A percentile compares a stretch with the other conserved stretches of the same genome.
These are phyloP conservation scores for Macaca fascicularis DNA, from an alignment of 2,113 vertebrate species.

Conservation along the genomic window DNA sequence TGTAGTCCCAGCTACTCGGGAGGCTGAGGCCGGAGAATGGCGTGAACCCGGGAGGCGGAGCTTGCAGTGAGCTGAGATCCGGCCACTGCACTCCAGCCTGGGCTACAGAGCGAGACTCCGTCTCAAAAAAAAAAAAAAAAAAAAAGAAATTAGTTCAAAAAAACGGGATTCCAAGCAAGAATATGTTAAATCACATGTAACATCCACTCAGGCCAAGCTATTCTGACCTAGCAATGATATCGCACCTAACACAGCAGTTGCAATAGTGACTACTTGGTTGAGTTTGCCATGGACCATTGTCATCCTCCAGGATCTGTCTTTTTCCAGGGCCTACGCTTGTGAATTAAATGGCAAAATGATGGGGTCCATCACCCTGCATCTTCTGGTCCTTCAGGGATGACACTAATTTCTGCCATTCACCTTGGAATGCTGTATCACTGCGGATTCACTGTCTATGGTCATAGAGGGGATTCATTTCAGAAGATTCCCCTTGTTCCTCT, in stretches of 20 bases:
- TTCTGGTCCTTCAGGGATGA: neutral
- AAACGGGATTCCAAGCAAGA: neutral
- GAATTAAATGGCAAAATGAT: neutral
- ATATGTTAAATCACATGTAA: too few relatives aligned
- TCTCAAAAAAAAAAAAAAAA: too few relatives aligned
- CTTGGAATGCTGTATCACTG: fast-evolving
- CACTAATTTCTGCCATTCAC: neutral
- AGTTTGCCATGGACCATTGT: neutral
- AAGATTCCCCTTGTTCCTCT: neutral
- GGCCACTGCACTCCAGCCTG: too few relatives aligned
- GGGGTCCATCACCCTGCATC: neutral
- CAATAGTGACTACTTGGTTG: neutral
- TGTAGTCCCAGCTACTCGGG: too few relatives aligned
- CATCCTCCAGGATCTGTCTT: neutral
- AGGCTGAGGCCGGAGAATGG: too few relatives aligned
- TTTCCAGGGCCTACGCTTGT: neutral
- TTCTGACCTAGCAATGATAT: fast-evolving
- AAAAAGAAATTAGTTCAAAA: neutral
- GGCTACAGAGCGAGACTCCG: too few relatives aligned
- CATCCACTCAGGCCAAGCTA: neutral
- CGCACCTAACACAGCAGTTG: neutral
- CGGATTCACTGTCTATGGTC: neutral
- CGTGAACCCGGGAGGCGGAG: too few relatives aligned
- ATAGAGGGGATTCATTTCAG: neutral
- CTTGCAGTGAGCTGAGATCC: too few relatives aligned